These are phyloP conservation scores for Acrobasis suavella DNA, from an alignment of 2,888 invertebrate genomes.

Conservation along the genomic window DNA sequence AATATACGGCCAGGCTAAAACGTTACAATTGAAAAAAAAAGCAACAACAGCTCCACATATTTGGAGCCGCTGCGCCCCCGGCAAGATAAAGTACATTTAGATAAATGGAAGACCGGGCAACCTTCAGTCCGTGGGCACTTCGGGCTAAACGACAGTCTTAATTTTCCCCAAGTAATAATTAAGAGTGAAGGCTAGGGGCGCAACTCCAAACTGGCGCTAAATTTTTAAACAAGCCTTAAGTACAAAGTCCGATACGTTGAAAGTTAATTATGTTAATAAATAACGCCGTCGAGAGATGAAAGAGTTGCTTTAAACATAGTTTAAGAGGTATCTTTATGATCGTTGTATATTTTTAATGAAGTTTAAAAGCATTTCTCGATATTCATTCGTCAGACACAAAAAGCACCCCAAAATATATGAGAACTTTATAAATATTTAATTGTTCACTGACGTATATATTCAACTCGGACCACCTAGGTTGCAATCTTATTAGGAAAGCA, in stretches of 20 bases:
- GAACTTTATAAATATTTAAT: too few relatives aligned
- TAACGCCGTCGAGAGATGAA: constrained; percentile 37
- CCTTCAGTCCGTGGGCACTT: constrained; percentile 72
- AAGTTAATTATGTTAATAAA: constrained; percentile 78
- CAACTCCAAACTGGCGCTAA: constrained; percentile 65
- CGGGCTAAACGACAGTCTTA: constrained; percentile 80
- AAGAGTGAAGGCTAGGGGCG: constrained; percentile 78
- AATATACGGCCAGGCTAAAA: too few relatives aligned
- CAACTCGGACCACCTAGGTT: too few relatives aligned
- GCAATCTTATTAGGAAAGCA: too few relatives aligned
- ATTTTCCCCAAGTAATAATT: constrained; percentile 83
- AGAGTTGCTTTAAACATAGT: constrained; percentile 11
- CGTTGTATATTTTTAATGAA: background rate
- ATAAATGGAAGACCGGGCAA: constrained; percentile 74
- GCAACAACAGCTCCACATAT: constrained; percentile 53
- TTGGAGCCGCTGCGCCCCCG: constrained; percentile 49
- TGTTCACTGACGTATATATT: too few relatives aligned
- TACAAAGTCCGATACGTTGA: constrained; percentile 77
- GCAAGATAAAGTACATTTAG: constrained; percentile 80
- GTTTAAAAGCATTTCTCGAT: background rate
- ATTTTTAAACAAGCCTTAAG: constrained; percentile 80
- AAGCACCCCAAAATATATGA: background rate
- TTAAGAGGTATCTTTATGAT: constrained; percentile 20
- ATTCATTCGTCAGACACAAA: background rate
- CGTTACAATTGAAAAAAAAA: background rate